Evolutionary conservation across 2,888 invertebrate species (phyloP).

Genomic region (Drosophila neonasuta): DNA sequence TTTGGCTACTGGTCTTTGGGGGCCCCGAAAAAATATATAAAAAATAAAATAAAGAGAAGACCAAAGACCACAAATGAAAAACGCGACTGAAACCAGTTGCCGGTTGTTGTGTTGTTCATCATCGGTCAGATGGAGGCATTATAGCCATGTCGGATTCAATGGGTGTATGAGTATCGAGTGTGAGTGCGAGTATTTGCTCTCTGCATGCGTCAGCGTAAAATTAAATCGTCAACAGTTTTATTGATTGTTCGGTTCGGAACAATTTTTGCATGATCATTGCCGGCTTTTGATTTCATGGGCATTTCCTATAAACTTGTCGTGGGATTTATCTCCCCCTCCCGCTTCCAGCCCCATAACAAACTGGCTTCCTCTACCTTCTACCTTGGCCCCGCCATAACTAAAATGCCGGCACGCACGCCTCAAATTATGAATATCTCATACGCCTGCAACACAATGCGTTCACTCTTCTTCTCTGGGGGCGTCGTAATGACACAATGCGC

Average conservation of each 20-base stretch:
- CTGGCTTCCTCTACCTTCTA: not conserved
- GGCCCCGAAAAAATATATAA: slow-evolving; percentile 19
- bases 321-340: slow-evolving; percentile 36
- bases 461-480: slow-evolving; percentile 33
- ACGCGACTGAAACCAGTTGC: slow-evolving; percentile 54
- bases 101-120: slow-evolving; percentile 33
- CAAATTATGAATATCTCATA: slow-evolving; percentile 53
- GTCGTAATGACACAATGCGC: slow-evolving; percentile 69
- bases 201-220: slow-evolving; percentile 73
- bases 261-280: slow-evolving; percentile 74
- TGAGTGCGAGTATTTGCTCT: slow-evolving; percentile 21
- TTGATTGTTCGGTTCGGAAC: slow-evolving; percentile 63
- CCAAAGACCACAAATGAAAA: slow-evolving; percentile 23
- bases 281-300: slow-evolving; percentile 68
- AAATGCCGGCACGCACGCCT: slow-evolving; percentile 69
- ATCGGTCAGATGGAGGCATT: slow-evolving; percentile 44
- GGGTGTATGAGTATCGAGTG: not conserved
- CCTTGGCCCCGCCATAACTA: not conserved
- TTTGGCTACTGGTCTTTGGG: slow-evolving; percentile 72
- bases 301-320: slow-evolving; percentile 69
- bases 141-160: slow-evolving; percentile 39
- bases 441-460: slow-evolving; percentile 6
- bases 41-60: not conserved
- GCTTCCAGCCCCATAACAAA: not conserved
- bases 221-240: slow-evolving; percentile 74